phyloP scores from a whole-genome alignment of 2,113 vertebrate species.

The Calidris pygmaea region DNA sequence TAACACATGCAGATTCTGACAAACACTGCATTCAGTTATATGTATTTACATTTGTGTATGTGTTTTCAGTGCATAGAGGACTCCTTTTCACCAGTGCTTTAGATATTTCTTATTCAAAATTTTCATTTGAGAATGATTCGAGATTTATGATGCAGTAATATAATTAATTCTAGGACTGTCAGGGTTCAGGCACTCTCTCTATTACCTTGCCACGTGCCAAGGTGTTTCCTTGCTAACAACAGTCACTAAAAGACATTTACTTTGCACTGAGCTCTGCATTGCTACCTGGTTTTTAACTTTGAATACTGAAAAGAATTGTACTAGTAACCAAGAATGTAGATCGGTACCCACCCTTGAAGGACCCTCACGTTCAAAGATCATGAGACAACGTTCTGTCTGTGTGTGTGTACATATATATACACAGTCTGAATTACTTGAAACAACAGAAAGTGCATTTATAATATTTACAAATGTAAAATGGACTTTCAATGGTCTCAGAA shows the following conservation, averaged over 20 bases:
- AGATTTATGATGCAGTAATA: neutral
- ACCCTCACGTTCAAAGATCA: neutral
- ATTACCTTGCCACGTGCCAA: neutral
- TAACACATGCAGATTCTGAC: neutral
- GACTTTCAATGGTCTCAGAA: neutral
- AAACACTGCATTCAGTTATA: neutral
- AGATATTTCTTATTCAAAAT: neutral
- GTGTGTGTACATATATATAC: neutral
- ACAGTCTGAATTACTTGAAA: neutral
- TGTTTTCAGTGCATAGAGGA: neutral
- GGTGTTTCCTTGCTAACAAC: neutral
- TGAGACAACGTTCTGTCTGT: neutral
- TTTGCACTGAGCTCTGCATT: neutral
- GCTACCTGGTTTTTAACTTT: neutral
- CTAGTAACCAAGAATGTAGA: neutral
- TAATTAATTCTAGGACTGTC: neutral
- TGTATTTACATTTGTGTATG: neutral
- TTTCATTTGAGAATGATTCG: neutral
- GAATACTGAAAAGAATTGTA: neutral
- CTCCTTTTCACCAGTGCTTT: neutral
- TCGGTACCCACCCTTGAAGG: neutral
- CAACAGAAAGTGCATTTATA: neutral
- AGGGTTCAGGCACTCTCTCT: neutral
- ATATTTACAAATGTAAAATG: neutral
- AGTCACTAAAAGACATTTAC: neutral